Evolutionary conservation across 1,140 invertebrate genomes (phyloP), one percentile per base, ranked within the genome.

Genomic region (Harpegnathos saltator): DNA sequence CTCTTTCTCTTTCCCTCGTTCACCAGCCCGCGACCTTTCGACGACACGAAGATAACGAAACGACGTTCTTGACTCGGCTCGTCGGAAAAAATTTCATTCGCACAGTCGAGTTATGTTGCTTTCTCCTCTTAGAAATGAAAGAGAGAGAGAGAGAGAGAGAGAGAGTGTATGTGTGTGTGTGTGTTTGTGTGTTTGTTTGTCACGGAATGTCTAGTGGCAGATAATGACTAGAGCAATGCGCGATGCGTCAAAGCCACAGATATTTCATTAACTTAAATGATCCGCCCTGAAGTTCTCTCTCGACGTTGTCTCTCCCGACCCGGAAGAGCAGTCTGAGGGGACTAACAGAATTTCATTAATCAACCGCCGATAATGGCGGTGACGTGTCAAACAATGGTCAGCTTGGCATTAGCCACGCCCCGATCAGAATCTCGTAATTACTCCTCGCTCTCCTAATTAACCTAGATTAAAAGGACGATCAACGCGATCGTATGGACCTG

Each of bases 311-410:
- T 69, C 63, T 68, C 29, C 29, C 48, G 54, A 15, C 19, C 48
- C 63, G 17, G 63, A 78, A 78, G 63, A 78, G 75, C 75, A 58
- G 50, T 78, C 69, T 78, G 63, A 78, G 75, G 22, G 75, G 17
- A 22, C 66, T 19, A 54, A 4, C 73, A 66, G 52, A 69, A 83
- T 85, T 77, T 83, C 65, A 71, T 83, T 77, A 85, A 83, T 83
- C 68, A 85, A 83, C 68, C 62, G 22, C 56, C 69, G n/a, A 74
- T 85, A 84, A 69, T 72, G 62, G 48, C 19, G 71, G 61, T 29
- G 83, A 75, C 63, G 33, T 44, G 69, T 48, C 50, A 62, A 81
- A 85, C 85, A 85, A 81, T 85, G 75, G 74, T 73, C 83, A 85
- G 75, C 52, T 78, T 68, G 63, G 54, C 65, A 78, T 78, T 78